These are phyloP conservation scores for Cantharis rufa DNA, from an alignment of 2,888 invertebrate genomes.

Conservation along the genomic window DNA sequence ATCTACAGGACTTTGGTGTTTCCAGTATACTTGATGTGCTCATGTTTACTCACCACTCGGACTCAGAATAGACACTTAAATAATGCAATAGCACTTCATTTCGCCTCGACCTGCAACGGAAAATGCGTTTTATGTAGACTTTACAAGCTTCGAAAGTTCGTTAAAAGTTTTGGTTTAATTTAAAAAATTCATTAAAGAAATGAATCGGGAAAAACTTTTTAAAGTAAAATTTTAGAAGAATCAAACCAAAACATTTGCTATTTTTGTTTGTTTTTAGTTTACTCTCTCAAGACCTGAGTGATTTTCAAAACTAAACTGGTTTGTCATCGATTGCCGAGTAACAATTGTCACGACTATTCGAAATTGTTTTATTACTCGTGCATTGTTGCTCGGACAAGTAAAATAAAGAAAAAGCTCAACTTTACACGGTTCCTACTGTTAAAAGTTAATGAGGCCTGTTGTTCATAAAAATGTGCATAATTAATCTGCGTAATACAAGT, in stretches of 20 bases:
- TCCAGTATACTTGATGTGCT: constrained; percentile 37
- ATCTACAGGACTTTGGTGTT: constrained; percentile 20
- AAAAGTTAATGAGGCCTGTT: background rate
- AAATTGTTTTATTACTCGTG: background rate
- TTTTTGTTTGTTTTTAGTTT: background rate
- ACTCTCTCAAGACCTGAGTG: background rate
- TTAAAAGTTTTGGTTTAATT: background rate
- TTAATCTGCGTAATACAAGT: background rate
- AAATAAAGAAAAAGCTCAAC: background rate
- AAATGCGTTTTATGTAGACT: constrained; percentile 23
- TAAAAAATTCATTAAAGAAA: background rate
- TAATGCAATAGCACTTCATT: constrained; percentile 44
- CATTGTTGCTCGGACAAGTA: background rate
- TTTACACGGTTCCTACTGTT: background rate
- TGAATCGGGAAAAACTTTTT: background rate
- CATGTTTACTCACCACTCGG: constrained; percentile 40
- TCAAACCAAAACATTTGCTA: background rate
- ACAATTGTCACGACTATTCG: background rate
- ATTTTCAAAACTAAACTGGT: background rate
- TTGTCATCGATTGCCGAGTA: background rate
- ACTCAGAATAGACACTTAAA: constrained; percentile 42
- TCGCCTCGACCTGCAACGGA: constrained; percentile 37
- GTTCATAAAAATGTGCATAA: background rate
- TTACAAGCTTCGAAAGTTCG: constrained; percentile 14
- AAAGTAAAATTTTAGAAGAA: background rate